Percentiles rank a stretch among this genome's conserved stretches.
These are phyloP conservation scores for Dasypolia templi DNA, from an alignment of 2,888 invertebrate species.

Conservation along the genomic window DNA sequence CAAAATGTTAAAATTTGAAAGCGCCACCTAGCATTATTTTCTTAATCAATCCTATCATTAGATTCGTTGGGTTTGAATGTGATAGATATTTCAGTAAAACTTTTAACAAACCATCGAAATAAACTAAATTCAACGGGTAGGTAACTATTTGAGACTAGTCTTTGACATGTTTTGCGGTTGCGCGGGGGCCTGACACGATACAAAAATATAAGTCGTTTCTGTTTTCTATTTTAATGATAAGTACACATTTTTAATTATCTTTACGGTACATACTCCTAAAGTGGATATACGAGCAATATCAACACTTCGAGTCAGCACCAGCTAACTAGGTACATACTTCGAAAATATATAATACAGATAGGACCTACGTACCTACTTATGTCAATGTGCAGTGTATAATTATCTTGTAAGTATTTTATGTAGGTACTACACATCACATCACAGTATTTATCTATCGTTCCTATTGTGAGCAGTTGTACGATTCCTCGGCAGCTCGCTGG, in stretches of 20 bases:
- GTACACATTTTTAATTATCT: constrained; percentile 36
- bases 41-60: constrained; percentile 14
- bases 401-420: neutral
- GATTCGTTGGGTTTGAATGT: constrained; percentile 36
- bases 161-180: constrained; percentile 19
- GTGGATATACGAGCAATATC: constrained; percentile 32
- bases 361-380: neutral
- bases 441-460: neutral
- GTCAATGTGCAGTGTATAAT: neutral
- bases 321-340: no score
- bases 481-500: neutral
- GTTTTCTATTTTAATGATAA: constrained; percentile 24
- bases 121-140: constrained; percentile 43
- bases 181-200: constrained; percentile 11
- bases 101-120: neutral
- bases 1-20: no score
- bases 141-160: constrained; percentile 61
- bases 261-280: constrained; percentile 9
- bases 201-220: constrained; percentile 51
- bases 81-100: constrained; percentile 1
- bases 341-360: neutral
- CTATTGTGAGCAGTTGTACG: neutral
- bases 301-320: constrained; percentile 16
- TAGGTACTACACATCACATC: neutral
- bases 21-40: neutral